Evolutionary conservation across 2,113 vertebrate genomes (phyloP), one percentile per base, ranked within the genome.

Genomic region (Lepus europaeus): DNA sequence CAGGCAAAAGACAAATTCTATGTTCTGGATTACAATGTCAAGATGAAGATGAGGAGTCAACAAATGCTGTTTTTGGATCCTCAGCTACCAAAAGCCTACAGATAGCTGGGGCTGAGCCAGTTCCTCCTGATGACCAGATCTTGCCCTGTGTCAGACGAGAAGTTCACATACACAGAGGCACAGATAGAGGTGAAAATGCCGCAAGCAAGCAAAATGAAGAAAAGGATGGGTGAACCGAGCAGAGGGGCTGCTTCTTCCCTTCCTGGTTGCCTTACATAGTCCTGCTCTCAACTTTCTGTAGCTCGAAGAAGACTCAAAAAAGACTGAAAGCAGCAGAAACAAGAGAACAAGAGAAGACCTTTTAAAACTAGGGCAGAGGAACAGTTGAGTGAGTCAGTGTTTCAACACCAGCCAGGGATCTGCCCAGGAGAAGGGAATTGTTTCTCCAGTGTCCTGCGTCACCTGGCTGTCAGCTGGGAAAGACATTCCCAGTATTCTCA

Each of bases 291-390:
- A 63, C 80, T 70, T 64, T 63, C 23, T 6, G 78, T 1, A 53
- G 53, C 70, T 51, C 5, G 72, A 31, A 78, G 27, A 84, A 25
- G 49, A 89, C 33, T 69, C 63, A 17, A 61, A 73, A 80, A 68
- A 31, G 31, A 84, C 13, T 12, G n/a, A 78, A 79, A 92, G 17
- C 64, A 63, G 61, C 49, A 23, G 95, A 93, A 92, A 97, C 17
- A n/a, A 31, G 86, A 93, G 87, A 94, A 56, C 53, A 70, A 61
- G 88, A 56, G 70, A 51, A 94, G 78, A 63, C 79, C 95, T 95
- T 95, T 90, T 27, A 17, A 96, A 97, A 95, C 45, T 73, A 92
- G 97, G 96, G 45, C 96, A 91, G 69, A 81, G 78, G 80, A 64
- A 53, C 92, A 69, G 90, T 73, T 59, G 23, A 8, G 13, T 6